Base-by-base conservation (phyloP, 2,888 invertebrate species). In the Ptilodon capucinus region DNA sequence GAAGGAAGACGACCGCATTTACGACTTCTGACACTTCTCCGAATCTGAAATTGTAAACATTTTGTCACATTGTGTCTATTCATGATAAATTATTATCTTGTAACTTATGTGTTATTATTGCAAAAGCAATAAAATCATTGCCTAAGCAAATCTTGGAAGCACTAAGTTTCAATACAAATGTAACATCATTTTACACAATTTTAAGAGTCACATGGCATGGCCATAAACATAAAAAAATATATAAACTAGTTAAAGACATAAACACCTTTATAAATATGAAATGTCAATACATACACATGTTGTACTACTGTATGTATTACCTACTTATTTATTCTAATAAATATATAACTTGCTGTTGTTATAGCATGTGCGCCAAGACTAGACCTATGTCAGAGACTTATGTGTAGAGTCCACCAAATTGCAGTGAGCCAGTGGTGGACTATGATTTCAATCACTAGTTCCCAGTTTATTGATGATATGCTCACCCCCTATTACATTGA, bases 21-120 rank as follows among this genome's bases (percentile, higher is more conserved):
- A 96, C 94, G 4, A 97, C 97, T 74, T 98, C 98, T 7, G 93
- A 91, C 1, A 96, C 94, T 82, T 97, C 97, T 77, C 94, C 91
- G 85, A 95, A 93, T 57, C 92, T 91, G 74, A 57, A 86, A 84
- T 36, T 30, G 32, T 14, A 1, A 28, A 30, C 6, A 8, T 6
- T 13, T 36, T 25, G 30, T 46, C 30, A 19, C 16, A 19, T 39
- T 23, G n/a, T 44, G 23, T 4, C 19, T 25, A 21, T 19, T 28
- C 21, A 21, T 16, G 9, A 43, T 35, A 38, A 40, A 18, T 6
- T 18, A 28, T n/a, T 35, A 25, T 44, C 40, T 44, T 48, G 35
- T 42, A 18, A 35, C 16, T 25, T 11, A 1, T 16, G 23, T 46
- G 42, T 35, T 35, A 17, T 17, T 4, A 35, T 14, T 18, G 9